Percentiles rank a stretch among this genome's conserved stretches.
Evolutionary conservation across 2,113 vertebrate genomes (phyloP).

Genomic region (Poicephalus meyeri): DNA sequence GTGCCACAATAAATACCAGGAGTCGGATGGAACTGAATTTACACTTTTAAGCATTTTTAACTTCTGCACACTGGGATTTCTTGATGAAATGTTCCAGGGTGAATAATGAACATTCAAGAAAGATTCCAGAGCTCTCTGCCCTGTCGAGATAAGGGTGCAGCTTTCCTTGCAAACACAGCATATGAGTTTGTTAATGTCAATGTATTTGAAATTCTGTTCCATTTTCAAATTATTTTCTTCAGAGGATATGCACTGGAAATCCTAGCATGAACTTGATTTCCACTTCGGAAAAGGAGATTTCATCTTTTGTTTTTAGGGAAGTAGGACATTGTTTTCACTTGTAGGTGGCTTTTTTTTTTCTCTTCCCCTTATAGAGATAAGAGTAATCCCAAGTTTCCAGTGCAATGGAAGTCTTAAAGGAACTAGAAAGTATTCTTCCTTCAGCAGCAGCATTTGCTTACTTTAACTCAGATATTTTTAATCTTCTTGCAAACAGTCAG

Average conservation of each 20-base stretch:
- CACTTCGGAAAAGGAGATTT: not conserved
- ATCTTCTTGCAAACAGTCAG: not conserved
- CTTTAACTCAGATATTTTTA: not conserved
- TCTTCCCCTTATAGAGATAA: not conserved
- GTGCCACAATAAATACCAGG: not conserved
- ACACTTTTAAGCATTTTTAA: not conserved
- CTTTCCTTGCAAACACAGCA: not conserved
- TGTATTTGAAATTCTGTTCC: slow-evolving; percentile 3
- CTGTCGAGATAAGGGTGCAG: not conserved
- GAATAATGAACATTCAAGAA: not conserved
- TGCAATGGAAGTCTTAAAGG: not conserved
- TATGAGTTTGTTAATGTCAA: not conserved
- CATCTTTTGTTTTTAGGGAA: slow-evolving; percentile 31
- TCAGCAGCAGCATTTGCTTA: not conserved
- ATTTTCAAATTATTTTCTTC: not conserved
- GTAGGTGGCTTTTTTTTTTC: not conserved
- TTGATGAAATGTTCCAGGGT: not conserved
- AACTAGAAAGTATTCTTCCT: not conserved
- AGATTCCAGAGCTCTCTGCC: not conserved
- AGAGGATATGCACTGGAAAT: not conserved
- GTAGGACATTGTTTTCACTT: slow-evolving; percentile 25
- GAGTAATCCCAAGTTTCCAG: slow-evolving; percentile 18
- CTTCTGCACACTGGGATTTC: not conserved
- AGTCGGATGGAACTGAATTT: not conserved
- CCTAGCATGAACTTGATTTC: not conserved